Conservation (phyloP, 2,113 vertebrate genomes). For the Chloropsis cyanopogon region DNA sequence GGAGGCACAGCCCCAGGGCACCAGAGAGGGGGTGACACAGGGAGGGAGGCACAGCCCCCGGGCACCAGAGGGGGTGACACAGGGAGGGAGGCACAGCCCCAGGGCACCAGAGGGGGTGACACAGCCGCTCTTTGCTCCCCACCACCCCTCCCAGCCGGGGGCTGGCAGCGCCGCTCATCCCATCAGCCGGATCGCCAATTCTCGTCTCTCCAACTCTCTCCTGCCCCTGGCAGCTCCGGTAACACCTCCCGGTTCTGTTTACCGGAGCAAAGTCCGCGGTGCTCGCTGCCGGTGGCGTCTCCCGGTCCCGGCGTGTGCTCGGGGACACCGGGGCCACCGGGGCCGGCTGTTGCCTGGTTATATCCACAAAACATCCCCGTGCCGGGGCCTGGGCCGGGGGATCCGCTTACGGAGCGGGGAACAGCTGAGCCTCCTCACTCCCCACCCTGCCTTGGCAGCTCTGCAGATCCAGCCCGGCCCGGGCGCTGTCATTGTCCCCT, state of each 20-base stretch:
- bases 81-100: no score
- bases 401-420: conserved; percentile 25
- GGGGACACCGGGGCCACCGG: not conserved
- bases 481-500: not conserved
- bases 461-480: not conserved
- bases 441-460: conserved; percentile 62
- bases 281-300: fast-evolving
- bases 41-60: no score
- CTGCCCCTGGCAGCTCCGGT: not conserved
- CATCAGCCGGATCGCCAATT: not conserved
- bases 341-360: conserved; percentile 55
- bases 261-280: not conserved
- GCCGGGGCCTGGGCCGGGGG: not conserved
- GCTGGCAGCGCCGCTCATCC: not conserved
- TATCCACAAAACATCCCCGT: conserved; percentile 53
- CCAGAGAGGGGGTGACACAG: no score
- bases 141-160: not conserved
- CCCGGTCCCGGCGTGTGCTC: not conserved
- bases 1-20: not conserved
- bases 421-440: conserved; percentile 48
- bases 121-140: not conserved
- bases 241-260: not conserved
- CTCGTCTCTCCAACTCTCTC: not conserved
- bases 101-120: not conserved
- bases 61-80: no score